These are phyloP conservation scores for Drosophila mulleri DNA, from an alignment of 2,888 invertebrate genomes.

Conservation along the genomic window DNA sequence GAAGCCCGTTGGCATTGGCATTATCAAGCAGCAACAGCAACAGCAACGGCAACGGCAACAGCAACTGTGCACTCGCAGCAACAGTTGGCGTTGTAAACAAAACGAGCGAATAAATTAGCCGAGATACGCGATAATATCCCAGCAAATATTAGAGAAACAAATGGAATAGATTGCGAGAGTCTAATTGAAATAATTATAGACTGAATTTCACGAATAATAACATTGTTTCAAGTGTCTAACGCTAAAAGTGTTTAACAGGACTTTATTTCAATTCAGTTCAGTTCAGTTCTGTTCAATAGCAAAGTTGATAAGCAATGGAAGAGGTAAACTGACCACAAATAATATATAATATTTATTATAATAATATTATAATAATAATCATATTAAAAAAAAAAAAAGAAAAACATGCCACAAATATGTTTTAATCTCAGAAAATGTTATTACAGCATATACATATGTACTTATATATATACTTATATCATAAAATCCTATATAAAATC, in stretches of 20 bases:
- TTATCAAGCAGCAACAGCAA: constrained; percentile 14
- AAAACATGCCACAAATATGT: no score
- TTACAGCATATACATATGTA: no score
- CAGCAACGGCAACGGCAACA: constrained; percentile 14
- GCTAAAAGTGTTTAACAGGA: constrained; percentile 18
- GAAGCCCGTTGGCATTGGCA: constrained; percentile 30
- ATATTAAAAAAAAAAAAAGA: not conserved
- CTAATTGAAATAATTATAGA: constrained; percentile 10
- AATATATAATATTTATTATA: no score
- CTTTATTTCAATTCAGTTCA: constrained; percentile 41
- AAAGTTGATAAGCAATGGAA: constrained; percentile 32
- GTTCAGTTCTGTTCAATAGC: constrained; percentile 36
- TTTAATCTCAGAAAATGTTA: no score
- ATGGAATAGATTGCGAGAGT: constrained; percentile 9
- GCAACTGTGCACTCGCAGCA: constrained; percentile 32
- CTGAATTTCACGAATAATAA: not conserved
- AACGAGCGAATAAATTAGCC: constrained; percentile 16
- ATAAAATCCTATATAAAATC: no score
- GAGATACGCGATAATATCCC: constrained; percentile 12
- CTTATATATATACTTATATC: no score
- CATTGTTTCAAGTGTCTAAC: constrained; percentile 12
- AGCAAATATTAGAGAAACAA: constrained; percentile 14
- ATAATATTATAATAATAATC: no score
- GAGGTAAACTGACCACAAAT: constrained; percentile 56
- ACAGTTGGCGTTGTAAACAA: constrained; percentile 48